These are phyloP conservation scores for Teleopsis dalmanni DNA, from an alignment of 1,140 invertebrate species.

Conservation along the genomic window DNA sequence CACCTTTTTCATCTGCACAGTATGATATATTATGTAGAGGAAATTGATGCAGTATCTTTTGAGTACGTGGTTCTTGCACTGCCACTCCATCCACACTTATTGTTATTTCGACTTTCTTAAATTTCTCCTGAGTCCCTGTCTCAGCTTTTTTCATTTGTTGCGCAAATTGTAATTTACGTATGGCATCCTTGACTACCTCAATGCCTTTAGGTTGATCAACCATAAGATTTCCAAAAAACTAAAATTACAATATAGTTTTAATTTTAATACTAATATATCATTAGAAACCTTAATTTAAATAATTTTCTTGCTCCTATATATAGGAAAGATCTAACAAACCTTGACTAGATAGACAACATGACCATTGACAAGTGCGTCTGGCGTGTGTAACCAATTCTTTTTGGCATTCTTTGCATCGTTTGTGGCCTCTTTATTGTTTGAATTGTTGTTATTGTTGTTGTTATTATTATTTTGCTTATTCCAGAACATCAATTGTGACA, in stretches of 20 bases:
- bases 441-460: slow-evolving; percentile 36
- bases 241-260: slow-evolving; percentile 34
- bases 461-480: slow-evolving; percentile 50
- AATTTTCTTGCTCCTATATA: neutral
- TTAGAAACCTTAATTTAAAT: neutral
- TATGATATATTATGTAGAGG: slow-evolving; percentile 96
- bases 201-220: slow-evolving; percentile 95
- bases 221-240: slow-evolving; percentile 89
- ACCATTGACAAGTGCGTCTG: slow-evolving; percentile 85
- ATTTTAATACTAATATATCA: neutral
- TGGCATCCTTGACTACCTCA: slow-evolving; percentile 93
- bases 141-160: slow-evolving; percentile 91
- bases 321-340: slow-evolving; percentile 49
- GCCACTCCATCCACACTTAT: slow-evolving; percentile 93
- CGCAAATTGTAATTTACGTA: slow-evolving; percentile 88
- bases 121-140: slow-evolving; percentile 67
- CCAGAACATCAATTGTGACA: slow-evolving; percentile 57
- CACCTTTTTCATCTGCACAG: slow-evolving; percentile 95
- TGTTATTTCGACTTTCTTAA: slow-evolving; percentile 87
- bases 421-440: slow-evolving; percentile 28
- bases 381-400: slow-evolving; percentile 88
- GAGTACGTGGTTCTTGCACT: slow-evolving; percentile 68
- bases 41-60: slow-evolving; percentile 84
- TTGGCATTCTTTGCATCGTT: slow-evolving; percentile 43
- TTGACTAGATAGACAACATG: slow-evolving; percentile 96